phyloP scores from a whole-genome alignment of 2,888 invertebrate genomes.

The Boloria selene region DNA sequence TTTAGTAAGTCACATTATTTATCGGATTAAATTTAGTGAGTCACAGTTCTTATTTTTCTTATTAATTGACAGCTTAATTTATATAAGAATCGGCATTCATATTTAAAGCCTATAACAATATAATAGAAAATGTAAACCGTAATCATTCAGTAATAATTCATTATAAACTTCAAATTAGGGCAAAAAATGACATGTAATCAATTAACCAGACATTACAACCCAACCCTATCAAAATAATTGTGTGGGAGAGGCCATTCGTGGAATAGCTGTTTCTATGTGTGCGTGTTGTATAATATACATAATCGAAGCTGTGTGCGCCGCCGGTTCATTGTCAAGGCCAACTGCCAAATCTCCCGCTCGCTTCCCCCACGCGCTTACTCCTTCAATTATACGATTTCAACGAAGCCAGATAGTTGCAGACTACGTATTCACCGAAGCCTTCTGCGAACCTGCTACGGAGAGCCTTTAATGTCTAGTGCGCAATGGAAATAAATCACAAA shows the following conservation, averaged over 20 bases:
- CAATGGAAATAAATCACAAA: constrained; percentile 36
- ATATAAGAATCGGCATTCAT: too few relatives aligned
- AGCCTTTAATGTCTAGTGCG: constrained; percentile 56
- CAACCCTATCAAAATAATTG: constrained; percentile 56
- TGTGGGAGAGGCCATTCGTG: constrained; percentile 77
- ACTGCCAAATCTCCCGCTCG: constrained; percentile 78
- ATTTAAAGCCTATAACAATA: too few relatives aligned
- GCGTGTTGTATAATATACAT: constrained; percentile 59
- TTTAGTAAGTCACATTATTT: too few relatives aligned
- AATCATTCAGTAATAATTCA: neutral
- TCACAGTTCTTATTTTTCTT: too few relatives aligned
- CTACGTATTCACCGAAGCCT: constrained; percentile 54
- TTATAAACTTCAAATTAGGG: neutral
- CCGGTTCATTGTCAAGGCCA: constrained; percentile 82
- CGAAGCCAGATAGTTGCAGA: constrained; percentile 59
- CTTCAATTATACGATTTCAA: constrained; percentile 68
- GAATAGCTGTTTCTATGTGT: constrained; percentile 65
- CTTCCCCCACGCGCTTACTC: constrained; percentile 53
- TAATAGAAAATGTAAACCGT: too few relatives aligned
- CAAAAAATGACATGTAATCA: neutral
- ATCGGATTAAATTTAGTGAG: too few relatives aligned
- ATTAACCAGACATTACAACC: constrained; percentile 10
- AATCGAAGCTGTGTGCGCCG: constrained; percentile 65
- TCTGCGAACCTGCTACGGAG: constrained; percentile 41
- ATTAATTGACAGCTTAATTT: too few relatives aligned